phyloP scores from a whole-genome alignment of 1,140 invertebrate genomes.

The Lysiphlebus fabarum region DNA sequence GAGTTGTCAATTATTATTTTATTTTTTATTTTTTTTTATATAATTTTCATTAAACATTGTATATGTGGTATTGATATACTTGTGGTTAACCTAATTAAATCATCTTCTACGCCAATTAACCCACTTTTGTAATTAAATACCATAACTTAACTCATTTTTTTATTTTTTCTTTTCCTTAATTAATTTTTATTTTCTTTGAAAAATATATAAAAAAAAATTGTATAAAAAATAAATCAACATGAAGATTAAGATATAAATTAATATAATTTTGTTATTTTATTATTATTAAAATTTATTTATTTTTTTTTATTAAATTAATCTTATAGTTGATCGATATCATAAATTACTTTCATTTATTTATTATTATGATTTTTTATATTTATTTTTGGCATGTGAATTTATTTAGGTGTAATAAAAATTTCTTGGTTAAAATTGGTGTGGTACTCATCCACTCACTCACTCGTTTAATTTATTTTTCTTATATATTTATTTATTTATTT shows the following conservation, averaged over 20 bases:
- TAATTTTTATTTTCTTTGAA: background rate
- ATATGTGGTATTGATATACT: too few relatives aligned
- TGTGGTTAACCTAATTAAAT: slow-evolving; percentile 14
- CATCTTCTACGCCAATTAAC: slow-evolving; percentile 17
- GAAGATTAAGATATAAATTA: slow-evolving; percentile 11
- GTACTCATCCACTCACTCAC: background rate
- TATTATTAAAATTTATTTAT: background rate
- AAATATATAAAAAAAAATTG: background rate
- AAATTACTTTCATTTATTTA: too few relatives aligned
- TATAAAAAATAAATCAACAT: too few relatives aligned
- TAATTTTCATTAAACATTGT: background rate
- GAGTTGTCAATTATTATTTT: too few relatives aligned
- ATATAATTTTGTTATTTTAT: background rate
- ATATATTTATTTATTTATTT: background rate
- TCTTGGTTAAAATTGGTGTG: background rate
- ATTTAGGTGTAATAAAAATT: background rate
- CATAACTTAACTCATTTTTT: slow-evolving; percentile 3
- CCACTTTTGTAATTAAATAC: slow-evolving; percentile 6
- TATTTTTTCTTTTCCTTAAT: background rate
- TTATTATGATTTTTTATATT: too few relatives aligned
- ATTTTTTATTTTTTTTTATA: too few relatives aligned
- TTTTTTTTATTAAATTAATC: too few relatives aligned
- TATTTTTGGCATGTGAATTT: background rate
- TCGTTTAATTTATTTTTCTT: background rate
- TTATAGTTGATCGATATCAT: too few relatives aligned